Conservation (phyloP, 2,113 vertebrate species). For the Micronycteris hirsuta region DNA sequence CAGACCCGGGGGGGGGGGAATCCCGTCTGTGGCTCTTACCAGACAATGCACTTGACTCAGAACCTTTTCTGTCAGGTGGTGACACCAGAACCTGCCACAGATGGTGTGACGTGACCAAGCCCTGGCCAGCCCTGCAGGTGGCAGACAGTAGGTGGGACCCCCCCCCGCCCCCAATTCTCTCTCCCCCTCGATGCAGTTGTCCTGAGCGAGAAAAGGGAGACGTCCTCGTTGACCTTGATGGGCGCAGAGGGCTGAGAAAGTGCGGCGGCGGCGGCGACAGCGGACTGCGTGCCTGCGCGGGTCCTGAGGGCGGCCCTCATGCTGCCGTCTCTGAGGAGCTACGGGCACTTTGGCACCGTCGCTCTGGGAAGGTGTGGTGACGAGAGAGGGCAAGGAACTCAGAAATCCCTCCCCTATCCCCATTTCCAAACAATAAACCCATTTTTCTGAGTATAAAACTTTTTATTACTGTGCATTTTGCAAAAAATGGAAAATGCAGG, state of each 20-base stretch:
- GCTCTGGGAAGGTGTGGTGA: neutral
- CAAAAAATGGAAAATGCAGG: neutral
- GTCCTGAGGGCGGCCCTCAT: neutral
- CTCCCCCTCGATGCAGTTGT: neutral
- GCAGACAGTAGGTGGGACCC: neutral
- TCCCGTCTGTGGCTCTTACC: neutral
- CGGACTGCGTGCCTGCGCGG: neutral
- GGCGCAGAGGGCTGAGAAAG: neutral
- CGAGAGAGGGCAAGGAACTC: neutral
- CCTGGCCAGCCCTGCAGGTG: neutral
- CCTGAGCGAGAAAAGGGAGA: neutral
- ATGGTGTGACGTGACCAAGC: fast-evolving
- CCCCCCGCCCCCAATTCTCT: neutral
- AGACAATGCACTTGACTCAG: neutral
- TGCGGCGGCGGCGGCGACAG: neutral
- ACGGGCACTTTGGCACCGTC: neutral
- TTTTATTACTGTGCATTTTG: neutral
- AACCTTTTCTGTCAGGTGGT: neutral
- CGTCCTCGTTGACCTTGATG: neutral
- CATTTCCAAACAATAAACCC: neutral
- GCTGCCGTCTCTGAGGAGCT: neutral
- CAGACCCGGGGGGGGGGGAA: neutral
- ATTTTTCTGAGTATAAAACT: neutral
- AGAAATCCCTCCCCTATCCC: neutral
- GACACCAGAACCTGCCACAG: neutral